These are phyloP conservation scores for Cheilosia vernalis DNA, from an alignment of 2,888 invertebrate genomes.

Conservation along the genomic window DNA sequence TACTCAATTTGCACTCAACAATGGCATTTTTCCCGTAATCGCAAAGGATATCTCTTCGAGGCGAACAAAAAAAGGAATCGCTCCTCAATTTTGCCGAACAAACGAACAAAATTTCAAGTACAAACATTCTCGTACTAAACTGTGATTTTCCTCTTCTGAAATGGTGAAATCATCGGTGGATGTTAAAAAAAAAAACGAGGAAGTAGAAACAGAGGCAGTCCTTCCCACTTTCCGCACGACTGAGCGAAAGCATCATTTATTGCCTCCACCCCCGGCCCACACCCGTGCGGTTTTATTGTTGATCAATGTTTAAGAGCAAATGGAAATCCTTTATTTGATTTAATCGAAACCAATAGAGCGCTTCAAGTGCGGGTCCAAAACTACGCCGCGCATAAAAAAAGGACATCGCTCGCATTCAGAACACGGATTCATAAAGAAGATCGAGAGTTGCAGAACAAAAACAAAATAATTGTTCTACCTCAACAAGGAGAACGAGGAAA, in stretches of 20 bases:
- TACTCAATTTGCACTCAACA: conserved; percentile 59
- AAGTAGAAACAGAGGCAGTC: conserved; percentile 3
- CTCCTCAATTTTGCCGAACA: conserved; percentile 54
- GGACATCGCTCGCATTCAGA: conserved; percentile 1
- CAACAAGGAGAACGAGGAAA: neutral
- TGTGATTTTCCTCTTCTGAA: conserved; percentile 53
- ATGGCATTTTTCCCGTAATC: conserved; percentile 19
- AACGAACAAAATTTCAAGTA: conserved; percentile 61
- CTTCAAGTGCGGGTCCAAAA: conserved; percentile 54
- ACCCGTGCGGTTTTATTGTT: conserved; percentile 53
- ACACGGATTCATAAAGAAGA: conserved; percentile 51
- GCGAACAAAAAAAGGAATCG: conserved; percentile 16
- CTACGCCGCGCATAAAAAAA: conserved; percentile 15
- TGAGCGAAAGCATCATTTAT: conserved; percentile 48
- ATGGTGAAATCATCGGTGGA: conserved; percentile 28
- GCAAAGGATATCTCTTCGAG: conserved; percentile 15
- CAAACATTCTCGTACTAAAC: conserved; percentile 38
- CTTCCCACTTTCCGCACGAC: conserved; percentile 52
- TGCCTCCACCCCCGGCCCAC: neutral
- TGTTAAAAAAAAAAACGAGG: conserved; percentile 4
- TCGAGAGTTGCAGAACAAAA: conserved; percentile 6
- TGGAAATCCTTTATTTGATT: conserved; percentile 72
- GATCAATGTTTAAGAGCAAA: conserved; percentile 71
- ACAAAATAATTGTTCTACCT: neutral
- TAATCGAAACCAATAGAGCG: conserved; percentile 62